Evolutionary conservation across 1,140 invertebrate species (phyloP), one percentile per base, ranked within the genome.

Genomic region (Aleiodes sp.): DNA sequence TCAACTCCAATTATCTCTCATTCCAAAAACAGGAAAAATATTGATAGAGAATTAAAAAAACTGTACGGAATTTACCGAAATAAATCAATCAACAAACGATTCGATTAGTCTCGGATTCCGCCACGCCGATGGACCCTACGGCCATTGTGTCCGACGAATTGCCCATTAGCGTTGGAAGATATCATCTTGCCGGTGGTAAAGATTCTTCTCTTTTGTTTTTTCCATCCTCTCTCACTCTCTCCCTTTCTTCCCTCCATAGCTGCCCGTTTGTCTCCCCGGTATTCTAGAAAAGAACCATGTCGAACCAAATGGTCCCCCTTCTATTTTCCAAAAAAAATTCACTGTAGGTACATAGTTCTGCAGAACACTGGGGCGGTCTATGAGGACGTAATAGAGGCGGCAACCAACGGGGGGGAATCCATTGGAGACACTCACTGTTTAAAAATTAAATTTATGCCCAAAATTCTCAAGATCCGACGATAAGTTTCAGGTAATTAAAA

Each of bases 61-160:
- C 4, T 16, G 39, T 2, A 12, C n/a, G 56, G 26, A 33, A 59
- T 59, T 59, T 28, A 29, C 14, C 28, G 2, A 31, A 59, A 59
- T 59, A 59, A 59, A 59, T 59, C 56, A 59, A 59, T 59, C 56
- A 59, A 31, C 28, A 59, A 59, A 59, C 28, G 52, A 56, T 56
- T 56, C 21, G 52, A 56, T 56, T 59, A 59, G 56, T 59, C 28
- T 59, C 56, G 56, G 56, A 29, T 59, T 59, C 9, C 26, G 26
- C 26, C 12, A 31, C 10, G 8, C 26, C 9, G 28, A n/a, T 59
- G 56, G 56, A 26, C 28, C 26, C 28, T 59, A n/a, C 29, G 14
- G 56, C n/a, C 28, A 59, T 59, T 59, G 56, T 59, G 56, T 59
- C 56, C 56, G 28, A 59, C 56, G 56, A 59, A 59, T 59, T 59